phyloP scores from a whole-genome alignment of 2,113 vertebrate genomes.

The Gymnocephalus cernua region DNA sequence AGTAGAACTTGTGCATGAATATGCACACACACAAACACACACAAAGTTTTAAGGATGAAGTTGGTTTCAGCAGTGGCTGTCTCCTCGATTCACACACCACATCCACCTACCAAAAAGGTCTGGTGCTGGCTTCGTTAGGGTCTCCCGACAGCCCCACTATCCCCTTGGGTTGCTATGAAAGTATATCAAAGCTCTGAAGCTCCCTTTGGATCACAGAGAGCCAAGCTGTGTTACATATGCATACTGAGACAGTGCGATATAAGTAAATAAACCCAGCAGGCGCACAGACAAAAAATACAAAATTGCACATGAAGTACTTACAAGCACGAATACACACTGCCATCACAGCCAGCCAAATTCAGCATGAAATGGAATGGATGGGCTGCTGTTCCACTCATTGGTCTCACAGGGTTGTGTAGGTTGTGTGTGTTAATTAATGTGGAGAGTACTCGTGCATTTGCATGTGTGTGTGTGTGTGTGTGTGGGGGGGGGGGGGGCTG shows the following conservation, averaged over 20 bases:
- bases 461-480: conserved; percentile 8
- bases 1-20: conserved; percentile 32
- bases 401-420: conserved; percentile 43
- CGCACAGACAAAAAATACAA: conserved; percentile 29
- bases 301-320: conserved; percentile 53
- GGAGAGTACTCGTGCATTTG: conserved; percentile 3
- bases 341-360: conserved; percentile 40
- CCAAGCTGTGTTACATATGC: conserved; percentile 54
- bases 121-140: conserved; percentile 41
- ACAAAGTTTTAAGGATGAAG: not conserved
- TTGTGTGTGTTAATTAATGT: conserved; percentile 14
- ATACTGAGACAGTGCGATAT: conserved; percentile 63
- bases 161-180: conserved; percentile 45
- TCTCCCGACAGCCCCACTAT: conserved; percentile 50
- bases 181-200: conserved; percentile 58
- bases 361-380: conserved; percentile 62
- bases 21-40: conserved; percentile 10
- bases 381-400: conserved; percentile 53
- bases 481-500: not conserved
- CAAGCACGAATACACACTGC: conserved; percentile 29
- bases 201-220: conserved; percentile 56
- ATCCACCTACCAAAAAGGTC: conserved; percentile 35
- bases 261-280: conserved; percentile 74
- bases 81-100: conserved; percentile 37
- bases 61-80: conserved; percentile 30